Percentiles rank a stretch among this genome's conserved stretches.
Evolutionary conservation across 2,888 invertebrate species (phyloP).

Genomic region (Cryptocephalus moraei): DNA sequence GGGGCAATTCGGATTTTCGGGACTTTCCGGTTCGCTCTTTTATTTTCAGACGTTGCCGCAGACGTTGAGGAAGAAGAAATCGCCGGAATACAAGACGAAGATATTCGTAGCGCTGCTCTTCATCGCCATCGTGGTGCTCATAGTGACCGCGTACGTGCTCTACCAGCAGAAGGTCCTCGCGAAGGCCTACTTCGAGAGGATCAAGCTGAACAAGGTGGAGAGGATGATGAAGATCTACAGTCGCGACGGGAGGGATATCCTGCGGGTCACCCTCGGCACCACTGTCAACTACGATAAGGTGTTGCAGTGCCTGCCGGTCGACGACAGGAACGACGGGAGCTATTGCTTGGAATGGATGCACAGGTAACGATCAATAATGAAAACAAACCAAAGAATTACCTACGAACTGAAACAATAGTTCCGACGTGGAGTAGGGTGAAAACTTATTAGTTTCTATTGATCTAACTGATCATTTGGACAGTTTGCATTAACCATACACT

Average conservation of each 20-base stretch:
- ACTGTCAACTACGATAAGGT: constrained; percentile 56
- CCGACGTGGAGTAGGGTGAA: too few species aligned
- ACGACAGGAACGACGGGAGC: constrained; percentile 49
- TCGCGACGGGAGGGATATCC: constrained; percentile 58
- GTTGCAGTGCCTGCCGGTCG: constrained; percentile 57
- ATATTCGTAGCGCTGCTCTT: constrained; percentile 75
- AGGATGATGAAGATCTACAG: constrained; percentile 64
- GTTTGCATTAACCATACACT: too few species aligned
- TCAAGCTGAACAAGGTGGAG: constrained; percentile 73
- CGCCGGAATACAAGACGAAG: constrained; percentile 68
- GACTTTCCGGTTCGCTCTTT: background rate
- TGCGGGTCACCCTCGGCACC: constrained; percentile 55
- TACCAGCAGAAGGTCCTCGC: constrained; percentile 76
- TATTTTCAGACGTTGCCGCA: constrained; percentile 60
- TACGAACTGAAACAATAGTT: too few species aligned
- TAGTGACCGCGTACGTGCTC: constrained; percentile 73
- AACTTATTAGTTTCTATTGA: too few species aligned
- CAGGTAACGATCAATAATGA: constrained; percentile 15
- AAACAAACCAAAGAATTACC: too few species aligned
- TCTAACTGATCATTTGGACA: too few species aligned
- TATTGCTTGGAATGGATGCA: constrained; percentile 79
- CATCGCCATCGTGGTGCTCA: constrained; percentile 68
- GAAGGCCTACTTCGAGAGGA: constrained; percentile 71
- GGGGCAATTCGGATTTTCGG: too few species aligned
- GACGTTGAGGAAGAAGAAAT: constrained; percentile 55